Base-by-base conservation (phyloP, 2,113 vertebrate species). In the Alexandromys fortis region DNA sequence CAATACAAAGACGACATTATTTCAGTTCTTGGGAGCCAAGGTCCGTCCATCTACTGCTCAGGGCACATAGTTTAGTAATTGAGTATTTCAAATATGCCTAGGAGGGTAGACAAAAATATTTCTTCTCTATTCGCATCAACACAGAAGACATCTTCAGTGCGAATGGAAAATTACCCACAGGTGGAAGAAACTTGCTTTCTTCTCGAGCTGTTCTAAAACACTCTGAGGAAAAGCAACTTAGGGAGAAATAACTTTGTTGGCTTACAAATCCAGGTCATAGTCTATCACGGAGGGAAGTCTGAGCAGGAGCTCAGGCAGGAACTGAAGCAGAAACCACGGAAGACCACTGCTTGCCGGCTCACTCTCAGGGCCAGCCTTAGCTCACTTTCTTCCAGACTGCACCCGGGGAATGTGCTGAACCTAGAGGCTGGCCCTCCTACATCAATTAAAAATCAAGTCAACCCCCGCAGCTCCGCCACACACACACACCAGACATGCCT, bases 1-100 rank as follows among this genome's bases (percentile, higher is more conserved):
- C n/a, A 55, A 77, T 55, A 95, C 78, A 96, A 96, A 95, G 83
- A 47, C 28, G 45, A 61, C 52, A 63, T 95, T 94, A 79, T 88
- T 78, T 86, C 28, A 55, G 61, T 35, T 86, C 45, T 77, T 65
- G 17, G 10, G n/a, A 72, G 67, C 42, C 49, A 82, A 63, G 49
- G 58, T 30, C 42, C 61, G 77, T 94, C 78, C 82, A 58, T 67
- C 95, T 58, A 42, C 65, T 65, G 35, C 67, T 72, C 38, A 35
- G 21, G 49, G 67, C 45, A 67, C 92, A 94, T 1, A 81, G 90
- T 42, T 97, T 67, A 77, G 94, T 82, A 89, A 95, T 82, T 77
- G 92, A 92, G 75, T 85, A 77, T 86, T 91, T 92, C 89, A 89
- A 42, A 22, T 86, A 49, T 72, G 81, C 11, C 55, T 88, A 52